Base-by-base conservation (phyloP, 2,797 vertebrate species). In the Paedocypris micromegethes region DNA sequence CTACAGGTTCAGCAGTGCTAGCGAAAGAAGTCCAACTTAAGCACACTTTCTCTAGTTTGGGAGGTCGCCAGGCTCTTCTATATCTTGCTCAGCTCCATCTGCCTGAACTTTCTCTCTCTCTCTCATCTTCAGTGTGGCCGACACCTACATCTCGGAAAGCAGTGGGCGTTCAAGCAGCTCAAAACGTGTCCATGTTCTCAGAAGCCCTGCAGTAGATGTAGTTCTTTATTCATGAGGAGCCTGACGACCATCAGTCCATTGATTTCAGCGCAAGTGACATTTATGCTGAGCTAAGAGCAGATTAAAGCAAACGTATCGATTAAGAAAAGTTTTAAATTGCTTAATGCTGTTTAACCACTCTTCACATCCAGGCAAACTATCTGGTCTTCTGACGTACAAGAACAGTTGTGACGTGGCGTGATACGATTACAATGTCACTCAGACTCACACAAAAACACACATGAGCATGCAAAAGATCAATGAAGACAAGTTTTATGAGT, bases 81-180 rank as follows among this genome's bases (percentile, higher is more conserved):
- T 65, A 47, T 59, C 70, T 68, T 39, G n/a, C 61, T 72, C 64
- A 53, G 58, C 38, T 64, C 49, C 60, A 44, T 64, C 57, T 69
- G 78, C 67, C 60, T 64, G 57, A 45, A 53, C 61, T 63, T 45
- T 73, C 57, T 53, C 60, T 71, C 8, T 50, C 23, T 23, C 23
- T 23, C 23, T 23, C 23, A 23, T 23, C 23, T 23, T 23, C 40
- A 53, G 53, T 58, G 60, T 8, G 63, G 55, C 71, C 48, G 52
- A 41, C 64, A 43, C 70, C 56, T 64, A 61, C 66, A 44, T 58
- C 56, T 58, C 48, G 37, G 4, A 58, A 46, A 64, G 61, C 59
- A 68, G 51, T 56, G 57, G 23, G 39, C 6, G 6, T 38, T 58
- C 51, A 9, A 42, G 59, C 44, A 43, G 56, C 67, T 62, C 39